Percentiles rank a stretch among this genome's conserved stretches.
These are phyloP conservation scores for Octopus bimaculoides DNA, from an alignment of 1,140 invertebrate species.

Conservation along the genomic window DNA sequence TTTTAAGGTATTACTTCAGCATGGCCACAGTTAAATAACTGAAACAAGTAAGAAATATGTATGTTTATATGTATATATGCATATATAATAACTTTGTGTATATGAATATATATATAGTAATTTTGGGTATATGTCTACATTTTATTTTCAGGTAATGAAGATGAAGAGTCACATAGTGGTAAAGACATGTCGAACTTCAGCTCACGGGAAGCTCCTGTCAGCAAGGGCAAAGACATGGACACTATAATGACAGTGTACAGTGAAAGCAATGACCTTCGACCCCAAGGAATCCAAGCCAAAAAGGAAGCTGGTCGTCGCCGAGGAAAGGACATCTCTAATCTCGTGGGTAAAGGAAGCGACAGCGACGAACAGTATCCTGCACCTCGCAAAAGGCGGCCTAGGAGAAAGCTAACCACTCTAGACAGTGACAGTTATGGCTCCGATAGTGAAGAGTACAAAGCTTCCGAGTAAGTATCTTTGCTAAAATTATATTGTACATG, in stretches of 20 bases:
- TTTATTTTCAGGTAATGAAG: not conserved
- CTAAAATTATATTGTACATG: too few relatives aligned
- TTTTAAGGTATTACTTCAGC: too few relatives aligned
- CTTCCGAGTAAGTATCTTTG: constrained; percentile 18
- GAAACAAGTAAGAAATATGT: too few relatives aligned
- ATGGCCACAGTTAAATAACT: too few relatives aligned
- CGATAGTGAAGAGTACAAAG: constrained; percentile 26
- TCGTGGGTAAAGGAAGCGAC: constrained; percentile 64
- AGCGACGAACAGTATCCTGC: constrained; percentile 28
- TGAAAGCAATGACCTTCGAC: constrained; percentile 3
- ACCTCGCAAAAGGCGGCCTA: constrained; percentile 29
- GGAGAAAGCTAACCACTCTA: constrained; percentile 36
- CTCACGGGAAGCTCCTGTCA: not conserved
- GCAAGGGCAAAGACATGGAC: not conserved
- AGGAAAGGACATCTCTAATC: constrained; percentile 86
- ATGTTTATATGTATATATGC: too few relatives aligned
- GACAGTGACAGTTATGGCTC: constrained; percentile 49
- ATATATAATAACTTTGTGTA: too few relatives aligned
- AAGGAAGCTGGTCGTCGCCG: constrained; percentile 46
- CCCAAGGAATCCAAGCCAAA: not conserved
- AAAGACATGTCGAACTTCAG: not conserved
- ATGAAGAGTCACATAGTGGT: not conserved
- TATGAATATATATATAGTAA: too few relatives aligned
- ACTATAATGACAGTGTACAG: not conserved
- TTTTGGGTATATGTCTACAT: too few relatives aligned